Conservation (phyloP, 1,140 invertebrate species). For the Heliconius hermathena region DNA sequence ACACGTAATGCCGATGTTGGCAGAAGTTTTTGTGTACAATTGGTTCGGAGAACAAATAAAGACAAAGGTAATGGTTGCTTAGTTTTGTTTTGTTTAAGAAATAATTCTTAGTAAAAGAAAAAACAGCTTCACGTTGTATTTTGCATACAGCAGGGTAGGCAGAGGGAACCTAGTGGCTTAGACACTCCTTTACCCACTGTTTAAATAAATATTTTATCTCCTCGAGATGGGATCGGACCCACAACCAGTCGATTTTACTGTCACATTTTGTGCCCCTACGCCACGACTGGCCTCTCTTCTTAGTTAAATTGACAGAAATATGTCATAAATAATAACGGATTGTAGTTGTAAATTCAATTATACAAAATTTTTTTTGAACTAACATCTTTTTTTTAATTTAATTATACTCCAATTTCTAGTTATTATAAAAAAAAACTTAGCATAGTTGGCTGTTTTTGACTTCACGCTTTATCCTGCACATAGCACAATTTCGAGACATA, state of each 20-base stretch:
- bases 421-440: no score
- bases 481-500: neutral
- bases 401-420: no score
- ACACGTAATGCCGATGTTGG: slow-evolving; percentile 56
- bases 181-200: no score
- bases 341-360: no score
- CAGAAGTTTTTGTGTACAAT: slow-evolving; percentile 65
- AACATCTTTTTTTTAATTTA: neutral
- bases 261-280: no score
- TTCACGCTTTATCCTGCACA: neutral
- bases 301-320: neutral
- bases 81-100: neutral
- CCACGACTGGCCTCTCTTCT: neutral
- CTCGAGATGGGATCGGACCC: no score
- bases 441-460: neutral
- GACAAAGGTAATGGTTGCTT: slow-evolving; percentile 51
- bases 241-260: no score
- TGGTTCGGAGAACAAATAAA: slow-evolving; percentile 69
- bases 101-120: neutral
- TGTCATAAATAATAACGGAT: no score
- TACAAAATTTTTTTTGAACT: no score
- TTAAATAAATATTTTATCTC: no score
- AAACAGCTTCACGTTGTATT: neutral
- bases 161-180: no score
- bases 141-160: no score